Evolutionary conservation across 2,797 vertebrate species (phyloP).

Genomic region (Pterois miles): DNA sequence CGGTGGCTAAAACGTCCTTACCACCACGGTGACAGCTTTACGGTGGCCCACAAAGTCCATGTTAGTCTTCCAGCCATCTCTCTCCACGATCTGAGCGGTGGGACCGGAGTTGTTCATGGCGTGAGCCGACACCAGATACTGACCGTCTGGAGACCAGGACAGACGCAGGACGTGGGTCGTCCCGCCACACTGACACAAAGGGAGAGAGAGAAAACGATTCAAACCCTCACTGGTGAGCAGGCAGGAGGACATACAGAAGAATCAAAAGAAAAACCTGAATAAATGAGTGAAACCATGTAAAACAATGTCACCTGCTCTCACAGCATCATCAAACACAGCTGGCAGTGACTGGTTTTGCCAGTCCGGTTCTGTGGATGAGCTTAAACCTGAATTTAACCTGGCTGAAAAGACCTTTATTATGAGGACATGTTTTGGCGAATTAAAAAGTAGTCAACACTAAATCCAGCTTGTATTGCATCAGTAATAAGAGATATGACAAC

Average conservation of each 20-base stretch:
- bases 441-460: not conserved
- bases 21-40: conserved; percentile 98
- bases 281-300: not conserved
- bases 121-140: conserved; percentile 98
- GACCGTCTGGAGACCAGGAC: conserved; percentile 98
- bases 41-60: conserved; percentile 99
- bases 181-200: conserved; percentile 89
- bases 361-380: not conserved
- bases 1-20: conserved; percentile 62
- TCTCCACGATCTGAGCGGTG: conserved; percentile 97
- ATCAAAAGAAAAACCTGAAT: not conserved
- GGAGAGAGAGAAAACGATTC: not conserved
- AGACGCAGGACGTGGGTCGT: conserved; percentile 96
- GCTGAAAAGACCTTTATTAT: not conserved
- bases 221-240: not conserved
- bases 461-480: not conserved
- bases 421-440: not conserved
- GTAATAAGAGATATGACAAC: not conserved
- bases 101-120: conserved; percentile 99
- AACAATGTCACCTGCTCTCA: not conserved
- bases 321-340: not conserved
- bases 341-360: not conserved
- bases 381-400: not conserved
- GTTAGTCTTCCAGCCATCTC: conserved; percentile 98
- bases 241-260: not conserved